A percentile compares a stretch with the other conserved stretches of the same genome.
phyloP scores from a whole-genome alignment of 2,113 vertebrate genomes.

The Bostrychus sinensis region DNA sequence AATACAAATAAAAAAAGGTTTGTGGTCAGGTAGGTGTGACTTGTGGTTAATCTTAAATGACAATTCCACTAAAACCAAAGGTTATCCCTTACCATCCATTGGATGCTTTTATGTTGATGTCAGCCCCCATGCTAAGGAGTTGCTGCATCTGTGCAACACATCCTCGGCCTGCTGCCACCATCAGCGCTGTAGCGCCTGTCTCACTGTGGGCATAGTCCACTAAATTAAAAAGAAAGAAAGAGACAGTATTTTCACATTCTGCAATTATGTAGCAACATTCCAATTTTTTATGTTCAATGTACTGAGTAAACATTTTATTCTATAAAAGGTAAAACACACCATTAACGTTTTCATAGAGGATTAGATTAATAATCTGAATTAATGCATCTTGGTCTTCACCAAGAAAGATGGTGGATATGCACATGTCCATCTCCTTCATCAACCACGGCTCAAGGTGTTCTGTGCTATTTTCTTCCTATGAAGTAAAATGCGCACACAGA shows the following conservation, averaged over 20 bases:
- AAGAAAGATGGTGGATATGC: constrained; percentile 90
- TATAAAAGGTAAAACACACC: constrained; percentile 79
- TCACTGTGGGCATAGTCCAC: constrained; percentile 94
- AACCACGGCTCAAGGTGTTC: constrained; percentile 87
- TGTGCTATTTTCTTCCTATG: constrained; percentile 82
- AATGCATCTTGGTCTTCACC: constrained; percentile 86
- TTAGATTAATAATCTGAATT: constrained; percentile 91
- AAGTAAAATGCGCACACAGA: constrained; percentile 6
- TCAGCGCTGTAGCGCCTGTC: constrained; percentile 87
- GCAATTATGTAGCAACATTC: not conserved
- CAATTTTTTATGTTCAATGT: no score
- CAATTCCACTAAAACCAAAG: not conserved
- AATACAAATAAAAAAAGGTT: constrained; percentile 6
- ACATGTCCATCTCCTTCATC: constrained; percentile 91
- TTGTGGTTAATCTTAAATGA: not conserved
- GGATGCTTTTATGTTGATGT: constrained; percentile 84
- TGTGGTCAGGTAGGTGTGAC: not conserved
- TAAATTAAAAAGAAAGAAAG: constrained; percentile 45
- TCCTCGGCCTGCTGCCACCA: constrained; percentile 90
- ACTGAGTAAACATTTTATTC: not conserved
- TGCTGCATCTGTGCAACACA: constrained; percentile 89
- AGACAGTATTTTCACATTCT: not conserved
- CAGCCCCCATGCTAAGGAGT: constrained; percentile 91
- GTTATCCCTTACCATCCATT: constrained; percentile 88
- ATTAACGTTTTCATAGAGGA: constrained; percentile 89